These are phyloP conservation scores for Patiria pectinifera DNA, from an alignment of 53 echinoderm and acorn worm genomes.

Conservation along the genomic window DNA sequence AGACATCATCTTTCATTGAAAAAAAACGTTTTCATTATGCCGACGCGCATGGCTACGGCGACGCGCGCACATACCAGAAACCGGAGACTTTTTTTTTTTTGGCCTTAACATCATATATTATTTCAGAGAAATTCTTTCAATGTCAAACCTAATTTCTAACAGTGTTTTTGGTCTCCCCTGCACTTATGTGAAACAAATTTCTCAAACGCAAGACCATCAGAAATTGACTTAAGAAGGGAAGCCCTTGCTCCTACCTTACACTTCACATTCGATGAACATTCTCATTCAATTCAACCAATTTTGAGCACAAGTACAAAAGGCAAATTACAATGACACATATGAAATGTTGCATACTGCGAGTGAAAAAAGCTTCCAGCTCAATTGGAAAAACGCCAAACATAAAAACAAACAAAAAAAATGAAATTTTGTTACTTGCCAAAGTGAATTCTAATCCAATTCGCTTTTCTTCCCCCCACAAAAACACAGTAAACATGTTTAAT, in stretches of 20 bases:
- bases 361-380: no score
- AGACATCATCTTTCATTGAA: no score
- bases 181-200: background rate
- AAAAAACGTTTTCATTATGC: no score
- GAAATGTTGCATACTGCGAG: no score
- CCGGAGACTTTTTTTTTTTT: no score
- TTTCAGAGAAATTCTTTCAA: background rate
- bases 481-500: slow-evolving; percentile 3
- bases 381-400: background rate
- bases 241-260: background rate
- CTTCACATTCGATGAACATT: background rate
- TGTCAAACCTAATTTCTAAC: background rate
- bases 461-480: background rate
- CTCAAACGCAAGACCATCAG: background rate
- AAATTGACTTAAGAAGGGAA: background rate
- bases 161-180: background rate
- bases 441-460: background rate
- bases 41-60: no score
- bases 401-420: background rate
- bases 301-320: no score
- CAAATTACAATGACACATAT: no score
- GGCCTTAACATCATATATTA: background rate
- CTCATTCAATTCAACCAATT: background rate
- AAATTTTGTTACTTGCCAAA: background rate
- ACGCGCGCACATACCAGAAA: no score